These are phyloP conservation scores for Chelon auratus DNA, from an alignment of 2,797 vertebrate genomes.

Conservation along the genomic window DNA sequence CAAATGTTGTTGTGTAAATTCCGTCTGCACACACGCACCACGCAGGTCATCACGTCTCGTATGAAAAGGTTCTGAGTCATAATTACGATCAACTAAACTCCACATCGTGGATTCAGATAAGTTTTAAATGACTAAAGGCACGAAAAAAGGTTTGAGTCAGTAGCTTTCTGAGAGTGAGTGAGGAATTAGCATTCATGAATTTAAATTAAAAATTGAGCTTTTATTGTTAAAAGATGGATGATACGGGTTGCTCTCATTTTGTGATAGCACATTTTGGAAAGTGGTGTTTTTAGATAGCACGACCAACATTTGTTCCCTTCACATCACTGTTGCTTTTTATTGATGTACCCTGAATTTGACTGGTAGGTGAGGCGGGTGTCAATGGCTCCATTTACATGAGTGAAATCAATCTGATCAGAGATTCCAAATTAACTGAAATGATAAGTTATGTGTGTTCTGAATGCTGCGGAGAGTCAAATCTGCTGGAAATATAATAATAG, in stretches of 20 bases:
- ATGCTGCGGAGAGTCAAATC: too few species aligned
- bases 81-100: not conserved
- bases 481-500: too few species aligned
- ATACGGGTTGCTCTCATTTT: slow-evolving; percentile 21
- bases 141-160: slow-evolving; percentile 39
- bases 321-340: slow-evolving; percentile 21
- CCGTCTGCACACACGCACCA: not conserved
- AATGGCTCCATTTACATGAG: too few species aligned
- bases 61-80: not conserved
- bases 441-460: too few species aligned
- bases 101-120: slow-evolving; percentile 1
- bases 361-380: not conserved
- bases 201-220: slow-evolving; percentile 42
- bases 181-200: slow-evolving; percentile 54
- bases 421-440: too few species aligned
- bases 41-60: not conserved
- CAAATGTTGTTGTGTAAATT: too few species aligned
- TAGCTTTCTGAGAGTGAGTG: slow-evolving; percentile 6
- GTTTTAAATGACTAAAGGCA: slow-evolving; percentile 32
- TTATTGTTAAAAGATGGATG: slow-evolving; percentile 45
- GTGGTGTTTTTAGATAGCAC: not conserved
- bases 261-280: slow-evolving; percentile 19
- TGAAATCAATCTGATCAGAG: too few species aligned
- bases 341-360: slow-evolving; percentile 37
- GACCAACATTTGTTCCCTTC: too few species aligned